Evolutionary conservation across 2,113 vertebrate species (phyloP).

Genomic region (Oryctolagus cuniculus): DNA sequence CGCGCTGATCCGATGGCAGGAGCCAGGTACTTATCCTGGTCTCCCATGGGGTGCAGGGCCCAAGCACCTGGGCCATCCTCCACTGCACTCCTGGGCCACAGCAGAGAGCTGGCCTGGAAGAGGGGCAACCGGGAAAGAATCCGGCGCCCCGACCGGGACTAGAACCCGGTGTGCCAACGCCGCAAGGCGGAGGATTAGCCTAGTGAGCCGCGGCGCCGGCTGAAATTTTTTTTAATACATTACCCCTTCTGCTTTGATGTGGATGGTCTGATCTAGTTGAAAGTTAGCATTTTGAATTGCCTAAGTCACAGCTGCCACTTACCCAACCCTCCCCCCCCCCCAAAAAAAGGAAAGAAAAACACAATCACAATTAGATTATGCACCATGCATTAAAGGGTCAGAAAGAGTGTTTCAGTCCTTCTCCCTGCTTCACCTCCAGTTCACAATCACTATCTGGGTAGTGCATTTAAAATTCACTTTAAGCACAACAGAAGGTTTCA

Average conservation of each 20-base stretch:
- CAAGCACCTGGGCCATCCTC: too few species aligned
- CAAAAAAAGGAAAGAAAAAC: not conserved
- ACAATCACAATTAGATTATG: constrained; percentile 46
- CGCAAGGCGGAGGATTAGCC: too few species aligned
- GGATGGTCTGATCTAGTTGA: not conserved
- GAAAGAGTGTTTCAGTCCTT: constrained; percentile 35
- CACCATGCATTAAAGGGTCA: not conserved
- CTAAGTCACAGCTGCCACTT: constrained; percentile 34
- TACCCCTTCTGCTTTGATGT: not conserved
- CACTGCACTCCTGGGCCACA: too few species aligned
- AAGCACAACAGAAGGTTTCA: constrained; percentile 36
- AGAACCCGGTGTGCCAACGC: too few species aligned
- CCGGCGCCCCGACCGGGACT: too few species aligned
- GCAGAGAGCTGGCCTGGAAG: too few species aligned
- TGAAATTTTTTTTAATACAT: constrained; percentile 47
- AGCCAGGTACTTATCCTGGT: too few species aligned
- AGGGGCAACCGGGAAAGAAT: too few species aligned
- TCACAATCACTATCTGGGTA: not conserved
- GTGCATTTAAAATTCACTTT: constrained; percentile 60
- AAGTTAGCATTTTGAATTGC: constrained; percentile 47
- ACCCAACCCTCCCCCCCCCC: not conserved
- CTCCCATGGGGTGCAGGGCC: too few species aligned
- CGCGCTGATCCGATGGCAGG: too few species aligned
- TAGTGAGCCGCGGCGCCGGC: too few species aligned
- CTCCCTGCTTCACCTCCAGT: not conserved